Evolutionary conservation across 2,113 vertebrate species (phyloP), one percentile per base, ranked within the genome.

Genomic region (Choloepus hoffmanni): DNA sequence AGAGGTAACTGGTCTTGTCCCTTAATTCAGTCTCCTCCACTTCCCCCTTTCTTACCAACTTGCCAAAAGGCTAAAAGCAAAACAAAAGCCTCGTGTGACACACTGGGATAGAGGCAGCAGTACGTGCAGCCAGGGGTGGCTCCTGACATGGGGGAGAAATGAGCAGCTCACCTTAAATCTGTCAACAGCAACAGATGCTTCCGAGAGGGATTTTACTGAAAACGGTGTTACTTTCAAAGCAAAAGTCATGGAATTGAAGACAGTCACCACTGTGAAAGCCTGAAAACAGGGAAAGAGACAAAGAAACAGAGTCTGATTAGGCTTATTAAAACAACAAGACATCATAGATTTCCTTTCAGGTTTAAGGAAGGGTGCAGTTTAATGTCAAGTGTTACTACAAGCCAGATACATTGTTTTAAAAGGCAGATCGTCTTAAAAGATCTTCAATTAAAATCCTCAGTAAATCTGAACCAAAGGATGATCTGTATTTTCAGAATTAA

Each of bases 221-320:
- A 99, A 99, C 0, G 99, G 99, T 1, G 99, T 99, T 91, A 99
- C 99, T 98, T 99, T 99, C 89, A 99, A 98, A 92, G 99, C 99
- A 98, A 99, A 99, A 85, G 99, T 99, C 99, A 99, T 99, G 73
- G 99, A 99, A 93, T 99, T 99, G 96, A 99, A 99, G 89, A 99
- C 99, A 16, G 99, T 99, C 53, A 99, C 99, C 89, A 99, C 99
- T 23, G 99, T 99, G 97, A 99, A 99, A 82, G 99, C 99, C 99
- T 99, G 94, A 74, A 95, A 96, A 95, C 0, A 33, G 85, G 85
- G 95, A 48, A 72, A 89, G 58, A 89, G 23, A 88, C 87, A 26
- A 77, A 84, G 88, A 97, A 78, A 91, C 7, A 65, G 55, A 92
- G 43, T n/a, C 70, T 83, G 12, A 76, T 19, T 2, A 85, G 26